Base-by-base conservation (phyloP, 2,113 vertebrate species). In the Puffinus mauretanicus region DNA sequence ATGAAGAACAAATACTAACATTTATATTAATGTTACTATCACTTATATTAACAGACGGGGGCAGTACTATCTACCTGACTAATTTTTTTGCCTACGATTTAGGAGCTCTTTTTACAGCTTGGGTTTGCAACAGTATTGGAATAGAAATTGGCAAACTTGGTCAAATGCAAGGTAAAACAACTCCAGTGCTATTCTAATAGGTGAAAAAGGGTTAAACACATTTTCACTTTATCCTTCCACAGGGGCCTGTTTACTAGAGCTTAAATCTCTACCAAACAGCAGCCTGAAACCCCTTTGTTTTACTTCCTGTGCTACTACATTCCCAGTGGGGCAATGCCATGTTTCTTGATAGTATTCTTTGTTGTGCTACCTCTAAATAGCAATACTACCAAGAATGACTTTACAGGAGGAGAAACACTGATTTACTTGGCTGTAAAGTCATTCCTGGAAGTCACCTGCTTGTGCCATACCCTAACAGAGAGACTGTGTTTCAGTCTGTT, bases 191-290 rank as follows among this genome's bases (percentile, higher is more conserved):
- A 69, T 87, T 89, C 52, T 77, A 86, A 60, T 77, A 91, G 42
- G 34, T 94, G 44, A 86, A 95, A 94, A 94, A 61, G 34, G 75
- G 77, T 96, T 97, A 97, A 98, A 84, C 47, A 64, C 5, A 40
- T 84, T 97, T 94, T 95, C 62, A 32, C 42, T 97, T 97, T 97
- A 96, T 96, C 22, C 96, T 40, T 92, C 97, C 47, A 4, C 57
- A 89, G 96, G 83, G 95, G 26, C 71, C 79, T 90, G 47, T 97
- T 97, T 97, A 90, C 84, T 97, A 80, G 57, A 84, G 84, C 81
- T 97, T 97, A 97, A 97, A 97, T 96, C 36, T 97, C 67, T 76
- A 94, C 61, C 30, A 95, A 96, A 97, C 47, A 77, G 73, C 82
- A 75, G 60, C 57, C 26, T 82, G 73, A 97, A 97, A 95, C 66